These are phyloP conservation scores for Orthonychiurus folsomi DNA, from an alignment of 2,888 invertebrate species.

Conservation along the genomic window DNA sequence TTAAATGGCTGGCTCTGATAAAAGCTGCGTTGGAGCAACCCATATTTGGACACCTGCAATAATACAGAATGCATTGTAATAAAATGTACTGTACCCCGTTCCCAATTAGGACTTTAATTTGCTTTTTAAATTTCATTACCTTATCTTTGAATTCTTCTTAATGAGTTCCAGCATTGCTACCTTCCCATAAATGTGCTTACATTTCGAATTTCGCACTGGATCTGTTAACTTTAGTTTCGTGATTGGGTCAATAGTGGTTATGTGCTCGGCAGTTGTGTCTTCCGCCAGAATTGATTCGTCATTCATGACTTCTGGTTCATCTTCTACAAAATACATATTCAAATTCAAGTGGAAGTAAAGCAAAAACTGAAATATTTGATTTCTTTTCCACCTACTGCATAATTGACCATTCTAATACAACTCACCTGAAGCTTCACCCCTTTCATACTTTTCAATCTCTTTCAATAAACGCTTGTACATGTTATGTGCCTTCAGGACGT, in stretches of 20 bases:
- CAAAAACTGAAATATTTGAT: not conserved
- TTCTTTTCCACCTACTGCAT: not conserved
- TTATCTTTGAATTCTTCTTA: constrained; percentile 1
- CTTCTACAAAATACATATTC: not conserved
- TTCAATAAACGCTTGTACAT: not conserved
- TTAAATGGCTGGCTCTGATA: constrained; percentile 15
- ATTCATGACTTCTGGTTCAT: constrained; percentile 2
- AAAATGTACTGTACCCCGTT: not conserved
- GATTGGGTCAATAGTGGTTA: constrained; percentile 16
- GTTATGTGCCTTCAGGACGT: not conserved
- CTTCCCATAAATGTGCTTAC: constrained; percentile 31
- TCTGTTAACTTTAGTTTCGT: constrained; percentile 21
- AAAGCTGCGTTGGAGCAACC: constrained; percentile 20
- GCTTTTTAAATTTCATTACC: constrained; percentile 16
- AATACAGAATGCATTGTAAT: not conserved
- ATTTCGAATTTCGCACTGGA: constrained; percentile 23
- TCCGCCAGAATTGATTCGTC: constrained; percentile 10
- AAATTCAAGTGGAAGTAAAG: too few relatives aligned
- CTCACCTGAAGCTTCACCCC: not conserved
- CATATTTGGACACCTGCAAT: constrained; percentile 27
- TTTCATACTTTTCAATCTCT: constrained; percentile 4
- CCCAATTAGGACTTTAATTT: not conserved
- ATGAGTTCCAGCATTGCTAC: constrained; percentile 21
- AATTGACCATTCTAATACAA: not conserved
- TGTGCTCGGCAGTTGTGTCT: not conserved